phyloP scores from a whole-genome alignment of 2,113 vertebrate species.

The Triplophysa siluroides region DNA sequence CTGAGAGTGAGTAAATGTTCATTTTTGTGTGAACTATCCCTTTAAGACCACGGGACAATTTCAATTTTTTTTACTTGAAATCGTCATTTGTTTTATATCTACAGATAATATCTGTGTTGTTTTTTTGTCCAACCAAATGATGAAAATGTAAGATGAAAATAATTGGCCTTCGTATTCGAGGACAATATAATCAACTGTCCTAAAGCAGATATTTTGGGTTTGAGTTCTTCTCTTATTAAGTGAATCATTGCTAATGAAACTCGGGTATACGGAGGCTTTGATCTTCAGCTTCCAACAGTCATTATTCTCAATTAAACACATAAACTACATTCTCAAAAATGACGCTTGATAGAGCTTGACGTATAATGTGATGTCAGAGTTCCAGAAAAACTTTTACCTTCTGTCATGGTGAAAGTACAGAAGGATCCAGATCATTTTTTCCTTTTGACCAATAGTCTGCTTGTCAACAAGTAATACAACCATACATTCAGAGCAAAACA shows the following conservation, averaged over 20 bases:
- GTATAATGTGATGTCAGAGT: not conserved
- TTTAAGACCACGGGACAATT: too few relatives aligned
- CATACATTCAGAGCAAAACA: too few relatives aligned
- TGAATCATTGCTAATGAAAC: not conserved
- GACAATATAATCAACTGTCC: not conserved
- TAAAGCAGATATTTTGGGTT: not conserved
- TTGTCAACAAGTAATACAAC: too few relatives aligned
- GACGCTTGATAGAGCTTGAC: not conserved
- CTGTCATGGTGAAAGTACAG: not conserved
- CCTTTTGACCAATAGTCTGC: not conserved
- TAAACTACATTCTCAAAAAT: not conserved
- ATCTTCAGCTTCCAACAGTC: not conserved
- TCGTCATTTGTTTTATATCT: not conserved
- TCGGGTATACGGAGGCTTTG: not conserved
- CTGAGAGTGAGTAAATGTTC: too few relatives aligned
- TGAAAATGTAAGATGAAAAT: not conserved
- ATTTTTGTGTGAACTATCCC: too few relatives aligned
- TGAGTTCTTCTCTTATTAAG: not conserved
- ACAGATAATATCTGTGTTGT: not conserved
- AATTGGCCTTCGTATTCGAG: not conserved
- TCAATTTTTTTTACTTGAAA: not conserved
- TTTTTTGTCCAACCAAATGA: not conserved
- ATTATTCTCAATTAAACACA: not conserved
- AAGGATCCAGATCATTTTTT: not conserved
- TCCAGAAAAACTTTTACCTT: conserved; percentile 21